These are phyloP conservation scores for Meteorus sp. DNA, from an alignment of 1,140 invertebrate species.

Conservation along the genomic window DNA sequence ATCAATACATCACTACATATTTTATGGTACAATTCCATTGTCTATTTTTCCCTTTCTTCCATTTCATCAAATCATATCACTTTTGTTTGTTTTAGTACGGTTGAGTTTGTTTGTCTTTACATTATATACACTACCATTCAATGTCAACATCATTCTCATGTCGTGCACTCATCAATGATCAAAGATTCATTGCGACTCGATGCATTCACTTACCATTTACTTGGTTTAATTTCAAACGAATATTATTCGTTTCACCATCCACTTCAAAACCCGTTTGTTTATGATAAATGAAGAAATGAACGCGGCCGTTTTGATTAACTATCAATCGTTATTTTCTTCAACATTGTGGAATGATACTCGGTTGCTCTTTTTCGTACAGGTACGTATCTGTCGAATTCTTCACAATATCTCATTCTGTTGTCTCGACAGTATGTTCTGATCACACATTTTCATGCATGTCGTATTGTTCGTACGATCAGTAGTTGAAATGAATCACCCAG, in stretches of 20 bases:
- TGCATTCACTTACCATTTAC: not conserved
- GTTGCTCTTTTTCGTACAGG: too few species aligned
- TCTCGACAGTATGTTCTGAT: too few species aligned
- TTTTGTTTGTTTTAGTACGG: not conserved
- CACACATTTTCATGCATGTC: too few species aligned
- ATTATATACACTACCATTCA: not conserved
- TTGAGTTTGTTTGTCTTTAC: not conserved
- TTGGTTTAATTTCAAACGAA: not conserved
- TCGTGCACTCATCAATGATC: not conserved
- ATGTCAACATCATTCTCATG: constrained; percentile 4
- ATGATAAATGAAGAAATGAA: too few species aligned
- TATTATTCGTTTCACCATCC: not conserved
- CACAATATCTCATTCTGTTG: not conserved
- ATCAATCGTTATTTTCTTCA: too few species aligned
- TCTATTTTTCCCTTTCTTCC: not conserved
- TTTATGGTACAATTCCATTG: not conserved
- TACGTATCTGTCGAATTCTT: too few species aligned
- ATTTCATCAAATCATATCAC: not conserved
- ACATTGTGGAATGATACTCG: too few species aligned
- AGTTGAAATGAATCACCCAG: constrained; percentile 15
- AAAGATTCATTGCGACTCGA: not conserved
- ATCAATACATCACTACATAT: too few species aligned
- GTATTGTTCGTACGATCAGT: not conserved
- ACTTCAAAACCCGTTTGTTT: too few species aligned
- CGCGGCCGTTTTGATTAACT: too few species aligned